Percentiles rank a stretch among this genome's conserved stretches.
Evolutionary conservation across 2,113 vertebrate species (phyloP).

Genomic region (Scomber colias): DNA sequence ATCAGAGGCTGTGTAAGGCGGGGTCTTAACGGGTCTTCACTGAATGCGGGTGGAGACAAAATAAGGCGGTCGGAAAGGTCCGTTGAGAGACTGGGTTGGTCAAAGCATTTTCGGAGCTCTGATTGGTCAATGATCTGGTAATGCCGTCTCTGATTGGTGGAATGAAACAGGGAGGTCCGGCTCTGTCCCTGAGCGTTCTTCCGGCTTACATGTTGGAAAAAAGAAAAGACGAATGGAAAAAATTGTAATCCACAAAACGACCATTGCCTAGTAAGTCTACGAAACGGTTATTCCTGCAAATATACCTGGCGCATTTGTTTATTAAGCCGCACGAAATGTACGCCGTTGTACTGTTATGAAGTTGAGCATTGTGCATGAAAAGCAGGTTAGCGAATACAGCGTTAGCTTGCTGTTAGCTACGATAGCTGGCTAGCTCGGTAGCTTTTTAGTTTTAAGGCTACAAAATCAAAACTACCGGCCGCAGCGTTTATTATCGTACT

Average conservation of each 20-base stretch:
- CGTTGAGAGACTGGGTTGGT: slow-evolving; percentile 6
- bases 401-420: slow-evolving; percentile 72
- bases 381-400: slow-evolving; percentile 53
- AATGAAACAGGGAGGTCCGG: slow-evolving; percentile 29
- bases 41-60: not conserved
- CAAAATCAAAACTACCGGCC: not conserved
- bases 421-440: slow-evolving; percentile 63
- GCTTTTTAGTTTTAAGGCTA: slow-evolving; percentile 45
- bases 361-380: slow-evolving; percentile 45
- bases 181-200: slow-evolving; percentile 60
- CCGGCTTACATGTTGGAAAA: slow-evolving; percentile 81
- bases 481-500: not conserved
- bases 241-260: slow-evolving; percentile 73
- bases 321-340: not conserved
- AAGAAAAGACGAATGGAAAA: slow-evolving; percentile 84
- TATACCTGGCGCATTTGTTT: not conserved
- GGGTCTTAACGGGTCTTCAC: not conserved
- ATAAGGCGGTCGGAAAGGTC: not conserved
- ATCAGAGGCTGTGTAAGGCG: too few species aligned
- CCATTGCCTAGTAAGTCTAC: slow-evolving; percentile 46
- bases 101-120: not conserved
- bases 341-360: not conserved
- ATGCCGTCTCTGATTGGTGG: slow-evolving; percentile 49
- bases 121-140: slow-evolving; percentile 41
- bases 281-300: slow-evolving; percentile 65